Base-by-base conservation (phyloP, 2,797 vertebrate genomes). In the Smutsia gigantea region DNA sequence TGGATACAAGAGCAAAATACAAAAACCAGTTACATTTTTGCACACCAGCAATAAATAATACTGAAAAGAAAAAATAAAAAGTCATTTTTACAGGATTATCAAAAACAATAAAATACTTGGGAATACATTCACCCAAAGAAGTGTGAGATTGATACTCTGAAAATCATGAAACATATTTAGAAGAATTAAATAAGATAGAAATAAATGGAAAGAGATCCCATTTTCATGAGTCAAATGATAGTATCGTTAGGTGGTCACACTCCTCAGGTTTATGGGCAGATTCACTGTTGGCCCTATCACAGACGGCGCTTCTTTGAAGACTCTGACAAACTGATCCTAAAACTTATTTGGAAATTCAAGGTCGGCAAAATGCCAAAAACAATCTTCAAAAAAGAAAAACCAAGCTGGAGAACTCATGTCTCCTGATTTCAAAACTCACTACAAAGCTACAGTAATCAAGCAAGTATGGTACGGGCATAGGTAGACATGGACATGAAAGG, bases 161-260 rank as follows among this genome's bases (percentile, higher is more conserved):
- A 85, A 59, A 72, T 11, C 29, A 63, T 1, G 15, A 84, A 79
- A 85, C 18, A 37, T 3, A 31, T 19, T 42, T 53, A 8, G 42
- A 74, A 94, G 59, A 93, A 81, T 79, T 37, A 53, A 92, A 68
- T 63, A 64, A 72, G 49, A 85, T 34, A 49, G 51, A 87, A 94
- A 34, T 17, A 83, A 77, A 49, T 42, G 15, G 39, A 81, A 31
- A 87, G 31, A 79, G 10, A 23, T 4, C 8, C 18, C 29, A 55
- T 10, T 0, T 55, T 77, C 42, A 87, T 69, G 4, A 68, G 42
- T 81, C 51, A 64, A 31, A 49, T 23, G 14, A 49, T 55, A 51
- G 74, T 14, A 61, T 17, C 39, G 13, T 55, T 42, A 55, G 34
- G 42, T 55, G 9, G 21, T 15, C 81, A 34, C 42, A 64, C 18